Percentiles rank a stretch among this genome's conserved stretches.
phyloP scores from a whole-genome alignment of 2,888 invertebrate species.

The Notodonta dromedarius region DNA sequence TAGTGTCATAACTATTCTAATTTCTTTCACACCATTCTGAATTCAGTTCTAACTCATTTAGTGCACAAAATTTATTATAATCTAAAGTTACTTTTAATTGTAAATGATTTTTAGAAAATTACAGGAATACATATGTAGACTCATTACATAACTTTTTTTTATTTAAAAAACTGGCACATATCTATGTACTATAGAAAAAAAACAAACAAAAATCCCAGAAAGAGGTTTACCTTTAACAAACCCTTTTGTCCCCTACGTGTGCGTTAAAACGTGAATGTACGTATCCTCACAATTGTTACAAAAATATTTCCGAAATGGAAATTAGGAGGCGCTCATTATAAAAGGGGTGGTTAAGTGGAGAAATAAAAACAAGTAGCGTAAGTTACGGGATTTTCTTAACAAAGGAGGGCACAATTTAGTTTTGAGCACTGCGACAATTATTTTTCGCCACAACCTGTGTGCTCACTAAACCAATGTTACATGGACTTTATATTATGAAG shows the following conservation, averaged over 20 bases:
- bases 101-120: neutral
- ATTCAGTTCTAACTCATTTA: no score
- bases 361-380: slow-evolving; percentile 30
- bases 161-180: no score
- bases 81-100: no score
- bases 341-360: slow-evolving; percentile 9
- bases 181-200: neutral
- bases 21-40: no score
- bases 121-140: neutral
- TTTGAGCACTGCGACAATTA: slow-evolving; percentile 40
- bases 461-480: slow-evolving; percentile 16
- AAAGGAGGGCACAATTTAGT: slow-evolving; percentile 36
- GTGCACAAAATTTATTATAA: no score
- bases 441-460: slow-evolving; percentile 24
- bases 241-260: slow-evolving; percentile 1
- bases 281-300: slow-evolving; percentile 5
- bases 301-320: slow-evolving; percentile 22
- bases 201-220: neutral
- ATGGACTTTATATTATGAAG: no score
- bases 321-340: slow-evolving; percentile 24
- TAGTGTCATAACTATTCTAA: no score
- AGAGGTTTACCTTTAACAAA: neutral
- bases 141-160: no score
- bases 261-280: slow-evolving; percentile 5
- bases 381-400: slow-evolving; percentile 36